A percentile compares a stretch with the other conserved stretches of the same genome.
phyloP scores from a whole-genome alignment of 2,797 vertebrate genomes.

The Sandelia bainsii region DNA sequence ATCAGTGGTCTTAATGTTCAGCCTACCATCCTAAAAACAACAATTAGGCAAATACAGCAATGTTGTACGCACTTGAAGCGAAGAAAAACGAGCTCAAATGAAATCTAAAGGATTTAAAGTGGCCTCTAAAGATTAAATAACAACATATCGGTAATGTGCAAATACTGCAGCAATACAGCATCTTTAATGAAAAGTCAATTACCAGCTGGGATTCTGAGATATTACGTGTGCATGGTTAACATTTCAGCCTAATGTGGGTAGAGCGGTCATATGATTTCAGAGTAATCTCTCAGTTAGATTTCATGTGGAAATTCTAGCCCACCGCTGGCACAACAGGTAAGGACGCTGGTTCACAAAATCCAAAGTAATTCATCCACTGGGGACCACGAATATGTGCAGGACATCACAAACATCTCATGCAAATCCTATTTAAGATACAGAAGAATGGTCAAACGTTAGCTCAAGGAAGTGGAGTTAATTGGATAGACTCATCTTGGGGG shows the following conservation, averaged over 20 bases:
- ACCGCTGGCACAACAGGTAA: not conserved
- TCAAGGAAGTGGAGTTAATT: not conserved
- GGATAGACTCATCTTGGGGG: not conserved
- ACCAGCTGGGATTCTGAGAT: not conserved
- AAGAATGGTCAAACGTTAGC: not conserved
- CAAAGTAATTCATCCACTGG: not conserved
- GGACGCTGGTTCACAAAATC: not conserved
- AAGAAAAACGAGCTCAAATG: not conserved
- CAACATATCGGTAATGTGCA: not conserved
- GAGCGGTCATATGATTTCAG: not conserved
- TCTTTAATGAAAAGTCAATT: slow-evolving; percentile 1
- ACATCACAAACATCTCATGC: not conserved
- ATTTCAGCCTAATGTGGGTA: not conserved
- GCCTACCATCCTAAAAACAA: slow-evolving; percentile 36
- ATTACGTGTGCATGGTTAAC: not conserved
- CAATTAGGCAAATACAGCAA: slow-evolving; percentile 38
- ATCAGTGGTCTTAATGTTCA: slow-evolving; percentile 17
- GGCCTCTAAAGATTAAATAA: not conserved
- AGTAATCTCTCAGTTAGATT: not conserved
- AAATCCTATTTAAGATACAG: not conserved
- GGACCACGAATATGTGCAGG: not conserved
- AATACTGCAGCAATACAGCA: not conserved
- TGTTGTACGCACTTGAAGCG: not conserved
- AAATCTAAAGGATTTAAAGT: not conserved
- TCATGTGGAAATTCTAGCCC: not conserved